Evolutionary conservation across 2,888 invertebrate species (phyloP).

Genomic region (Epirrhoe alternata): DNA sequence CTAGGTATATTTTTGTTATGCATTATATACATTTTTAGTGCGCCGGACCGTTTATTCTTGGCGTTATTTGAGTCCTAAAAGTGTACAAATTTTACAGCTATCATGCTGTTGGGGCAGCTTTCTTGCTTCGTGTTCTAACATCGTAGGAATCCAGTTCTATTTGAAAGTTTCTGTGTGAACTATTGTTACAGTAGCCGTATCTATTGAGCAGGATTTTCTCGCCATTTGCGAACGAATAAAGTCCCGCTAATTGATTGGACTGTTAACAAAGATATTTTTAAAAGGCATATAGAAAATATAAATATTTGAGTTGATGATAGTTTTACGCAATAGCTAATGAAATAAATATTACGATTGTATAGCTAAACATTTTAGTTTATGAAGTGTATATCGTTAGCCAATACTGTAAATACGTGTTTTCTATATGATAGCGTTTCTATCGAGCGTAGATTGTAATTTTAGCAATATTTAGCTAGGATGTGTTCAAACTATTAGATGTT

Average conservation of each 20-base stretch:
- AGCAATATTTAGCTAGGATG: slow-evolving; percentile 83
- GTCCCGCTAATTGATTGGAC: slow-evolving; percentile 20
- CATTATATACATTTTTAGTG: slow-evolving; percentile 58
- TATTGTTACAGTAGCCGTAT: background rate
- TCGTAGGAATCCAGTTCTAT: slow-evolving; percentile 12
- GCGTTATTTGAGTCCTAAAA: slow-evolving; percentile 32
- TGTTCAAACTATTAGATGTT: slow-evolving; percentile 78
- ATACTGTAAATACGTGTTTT: slow-evolving; percentile 75
- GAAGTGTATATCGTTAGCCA: slow-evolving; percentile 64
- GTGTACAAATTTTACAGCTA: slow-evolving; percentile 35
- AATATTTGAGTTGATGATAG: slow-evolving; percentile 21
- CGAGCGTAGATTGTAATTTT: slow-evolving; percentile 68
- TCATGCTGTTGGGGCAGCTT: slow-evolving; percentile 27
- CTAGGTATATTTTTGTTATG: slow-evolving; percentile 79
- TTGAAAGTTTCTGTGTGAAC: slow-evolving; percentile 9
- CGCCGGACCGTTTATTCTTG: slow-evolving; percentile 29
- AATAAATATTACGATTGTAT: slow-evolving; percentile 59
- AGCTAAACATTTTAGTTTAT: slow-evolving; percentile 63
- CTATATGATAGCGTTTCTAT: slow-evolving; percentile 72
- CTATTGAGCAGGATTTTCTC: slow-evolving; percentile 3
- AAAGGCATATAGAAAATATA: slow-evolving; percentile 23
- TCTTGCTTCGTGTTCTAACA: slow-evolving; percentile 29
- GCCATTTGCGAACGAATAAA: slow-evolving; percentile 17
- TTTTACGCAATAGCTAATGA: slow-evolving; percentile 56
- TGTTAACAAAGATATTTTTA: slow-evolving; percentile 7